Percentiles rank a stretch among this genome's conserved stretches.
These are phyloP conservation scores for Athripsodes cinereus DNA, from an alignment of 2,888 invertebrate species.

Conservation along the genomic window DNA sequence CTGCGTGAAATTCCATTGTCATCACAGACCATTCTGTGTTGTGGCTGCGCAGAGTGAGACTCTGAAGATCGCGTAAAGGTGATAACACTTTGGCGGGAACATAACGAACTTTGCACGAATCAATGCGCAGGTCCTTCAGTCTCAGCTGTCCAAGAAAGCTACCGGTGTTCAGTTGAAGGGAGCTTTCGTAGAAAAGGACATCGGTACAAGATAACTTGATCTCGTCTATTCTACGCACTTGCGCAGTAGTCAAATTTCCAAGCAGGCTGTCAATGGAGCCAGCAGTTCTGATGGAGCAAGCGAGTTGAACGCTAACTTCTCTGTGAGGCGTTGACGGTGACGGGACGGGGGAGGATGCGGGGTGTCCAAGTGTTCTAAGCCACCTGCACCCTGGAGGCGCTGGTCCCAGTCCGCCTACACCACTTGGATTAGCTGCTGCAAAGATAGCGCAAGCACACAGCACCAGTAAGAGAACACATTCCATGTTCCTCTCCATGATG, in stretches of 20 bases:
- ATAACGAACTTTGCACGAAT: conserved; percentile 71
- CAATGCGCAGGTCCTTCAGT: conserved; percentile 67
- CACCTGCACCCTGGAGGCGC: conserved; percentile 71
- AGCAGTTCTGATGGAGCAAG: conserved; percentile 68
- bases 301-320: conserved; percentile 49
- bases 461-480: neutral
- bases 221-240: conserved; percentile 64
- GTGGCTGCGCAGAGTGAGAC: conserved; percentile 64
- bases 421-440: conserved; percentile 3
- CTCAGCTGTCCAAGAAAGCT: conserved; percentile 59
- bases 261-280: conserved; percentile 63
- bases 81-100: conserved; percentile 65
- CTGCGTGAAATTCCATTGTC: conserved; percentile 70
- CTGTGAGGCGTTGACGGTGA: conserved; percentile 13
- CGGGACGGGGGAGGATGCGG: conserved; percentile 13
- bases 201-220: conserved; percentile 67
- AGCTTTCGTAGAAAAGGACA: conserved; percentile 67
- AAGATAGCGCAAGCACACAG: neutral
- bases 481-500: neutral
- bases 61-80: conserved; percentile 61
- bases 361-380: conserved; percentile 45
- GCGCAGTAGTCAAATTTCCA: conserved; percentile 64
- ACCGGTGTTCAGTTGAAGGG: conserved; percentile 55
- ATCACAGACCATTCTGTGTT: conserved; percentile 75
- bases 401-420: conserved; percentile 34